Evolutionary conservation across 2,797 vertebrate species (phyloP).

Genomic region (Phalloptychus januarius): DNA sequence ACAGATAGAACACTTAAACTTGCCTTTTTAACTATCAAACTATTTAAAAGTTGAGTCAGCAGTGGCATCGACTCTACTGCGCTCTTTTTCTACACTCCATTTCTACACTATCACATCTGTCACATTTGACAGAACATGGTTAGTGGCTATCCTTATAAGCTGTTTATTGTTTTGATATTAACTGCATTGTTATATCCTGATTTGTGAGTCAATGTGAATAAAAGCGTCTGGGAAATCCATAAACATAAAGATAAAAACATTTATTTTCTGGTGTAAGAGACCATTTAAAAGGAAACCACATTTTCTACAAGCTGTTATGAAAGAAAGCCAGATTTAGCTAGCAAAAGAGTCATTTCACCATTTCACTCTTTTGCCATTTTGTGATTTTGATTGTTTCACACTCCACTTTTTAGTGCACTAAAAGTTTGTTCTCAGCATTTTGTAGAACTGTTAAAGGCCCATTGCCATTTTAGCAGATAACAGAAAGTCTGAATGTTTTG

Average conservation of each 20-base stretch:
- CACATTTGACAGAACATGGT: neutral
- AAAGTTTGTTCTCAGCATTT: neutral
- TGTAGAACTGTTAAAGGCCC: neutral
- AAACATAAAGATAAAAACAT: neutral
- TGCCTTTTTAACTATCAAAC: neutral
- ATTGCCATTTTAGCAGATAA: neutral
- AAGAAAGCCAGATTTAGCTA: neutral
- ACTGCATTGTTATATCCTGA: neutral
- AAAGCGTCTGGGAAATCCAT: neutral
- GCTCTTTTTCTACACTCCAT: neutral
- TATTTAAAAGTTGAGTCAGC: neutral
- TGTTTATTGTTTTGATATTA: neutral
- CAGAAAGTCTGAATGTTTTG: neutral
- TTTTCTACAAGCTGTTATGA: neutral
- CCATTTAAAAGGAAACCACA: neutral
- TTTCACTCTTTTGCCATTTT: neutral
- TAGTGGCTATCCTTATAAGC: neutral
- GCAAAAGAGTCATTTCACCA: neutral
- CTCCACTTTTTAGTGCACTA: neutral
- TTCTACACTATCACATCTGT: neutral
- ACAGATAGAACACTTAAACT: neutral
- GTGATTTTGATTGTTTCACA: neutral
- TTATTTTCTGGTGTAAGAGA: neutral
- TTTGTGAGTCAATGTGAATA: neutral
- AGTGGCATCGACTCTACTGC: neutral